phyloP scores from a whole-genome alignment of 2,888 invertebrate genomes.

The Drepanosiphum platanoidis region DNA sequence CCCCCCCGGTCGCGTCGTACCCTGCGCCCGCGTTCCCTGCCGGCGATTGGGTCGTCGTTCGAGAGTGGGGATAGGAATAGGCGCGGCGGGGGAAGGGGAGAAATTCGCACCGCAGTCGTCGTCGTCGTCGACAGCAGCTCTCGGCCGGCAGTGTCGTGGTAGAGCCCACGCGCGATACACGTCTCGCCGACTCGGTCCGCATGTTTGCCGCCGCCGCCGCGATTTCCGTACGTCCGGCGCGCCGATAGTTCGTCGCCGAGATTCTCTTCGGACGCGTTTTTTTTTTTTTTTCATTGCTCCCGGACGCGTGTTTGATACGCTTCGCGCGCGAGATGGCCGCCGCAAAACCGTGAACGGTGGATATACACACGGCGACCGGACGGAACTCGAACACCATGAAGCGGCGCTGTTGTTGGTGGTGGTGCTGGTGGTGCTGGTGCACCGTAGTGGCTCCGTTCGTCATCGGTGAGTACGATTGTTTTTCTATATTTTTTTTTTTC shows the following conservation, averaged over 20 bases:
- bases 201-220: neutral
- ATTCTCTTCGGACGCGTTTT: neutral
- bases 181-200: neutral
- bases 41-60: no score
- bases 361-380: no score
- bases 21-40: neutral
- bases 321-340: neutral
- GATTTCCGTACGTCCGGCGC: no score
- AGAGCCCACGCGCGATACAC: conserved; percentile 21
- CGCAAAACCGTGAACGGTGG: no score
- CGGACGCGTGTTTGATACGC: neutral
- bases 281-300: neutral
- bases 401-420: neutral
- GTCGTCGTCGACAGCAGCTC: neutral
- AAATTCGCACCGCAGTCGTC: neutral
- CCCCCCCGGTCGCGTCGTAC: neutral
- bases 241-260: neutral
- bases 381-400: no score
- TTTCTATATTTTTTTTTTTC: no score
- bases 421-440: conserved; percentile 33
- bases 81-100: neutral
- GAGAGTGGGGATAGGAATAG: neutral
- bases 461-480: conserved; percentile 33
- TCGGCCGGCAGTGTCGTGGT: conserved; percentile 25
- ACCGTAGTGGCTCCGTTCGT: conserved; percentile 27